Conservation (phyloP, 2,113 vertebrate genomes). For the Ceyx melanurus region DNA sequence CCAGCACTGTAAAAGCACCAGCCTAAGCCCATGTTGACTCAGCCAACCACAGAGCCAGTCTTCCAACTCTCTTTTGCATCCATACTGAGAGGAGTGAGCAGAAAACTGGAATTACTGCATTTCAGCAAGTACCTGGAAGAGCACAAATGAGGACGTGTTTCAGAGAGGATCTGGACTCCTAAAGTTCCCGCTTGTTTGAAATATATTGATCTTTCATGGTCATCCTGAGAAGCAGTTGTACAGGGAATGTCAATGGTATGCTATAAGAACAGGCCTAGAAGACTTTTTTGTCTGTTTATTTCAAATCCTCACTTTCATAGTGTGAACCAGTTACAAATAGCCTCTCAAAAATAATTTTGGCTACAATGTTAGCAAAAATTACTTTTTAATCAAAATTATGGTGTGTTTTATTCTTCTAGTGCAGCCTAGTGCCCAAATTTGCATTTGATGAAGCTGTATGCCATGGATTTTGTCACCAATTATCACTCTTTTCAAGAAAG, state of each 20-base stretch:
- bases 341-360: not conserved
- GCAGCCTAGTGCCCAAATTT: not conserved
- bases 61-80: not conserved
- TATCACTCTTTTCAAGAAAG: conserved; percentile 52
- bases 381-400: not conserved
- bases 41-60: not conserved
- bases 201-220: not conserved
- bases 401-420: not conserved
- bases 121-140: not conserved
- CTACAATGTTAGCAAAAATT: not conserved
- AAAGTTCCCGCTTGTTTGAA: not conserved
- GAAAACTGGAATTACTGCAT: not conserved
- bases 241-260: not conserved
- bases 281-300: not conserved
- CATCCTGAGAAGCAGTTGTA: not conserved
- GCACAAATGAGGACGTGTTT: not conserved
- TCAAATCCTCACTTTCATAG: not conserved
- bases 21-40: not conserved
- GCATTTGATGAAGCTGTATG: conserved; percentile 56
- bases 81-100: not conserved
- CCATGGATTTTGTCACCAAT: conserved; percentile 47
- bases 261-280: not conserved
- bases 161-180: not conserved
- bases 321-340: not conserved
- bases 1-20: not conserved